Evolutionary conservation across 2,797 vertebrate species (phyloP), one percentile per base, ranked within the genome.

Genomic region (Pampus argenteus): DNA sequence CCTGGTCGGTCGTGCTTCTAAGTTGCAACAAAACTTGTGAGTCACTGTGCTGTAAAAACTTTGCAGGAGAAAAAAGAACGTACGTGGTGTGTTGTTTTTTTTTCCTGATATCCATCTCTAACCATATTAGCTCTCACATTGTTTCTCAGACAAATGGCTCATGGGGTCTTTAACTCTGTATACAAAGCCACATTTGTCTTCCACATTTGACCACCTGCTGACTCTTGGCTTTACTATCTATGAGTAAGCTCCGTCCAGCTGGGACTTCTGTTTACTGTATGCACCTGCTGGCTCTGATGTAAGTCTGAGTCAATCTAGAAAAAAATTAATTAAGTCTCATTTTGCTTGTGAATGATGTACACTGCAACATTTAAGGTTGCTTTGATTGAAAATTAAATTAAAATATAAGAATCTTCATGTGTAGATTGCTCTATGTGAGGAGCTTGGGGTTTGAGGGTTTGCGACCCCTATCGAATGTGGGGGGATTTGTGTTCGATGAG

Each of bases 151-250:
- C 84, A 88, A 89, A 81, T 6, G 36, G 61, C 86, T 86, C 82
- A 69, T 40, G 59, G 59, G 84, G 77, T 83, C 66, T 83, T 86
- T 86, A 87, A 86, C 61, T 64, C 59, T 9, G 36, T 4, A 25
- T 2, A 92, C 89, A 91, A 92, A 90, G 83, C 47, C 60, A 74
- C 83, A 36, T 89, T 91, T 91, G 86, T 92, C 59, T 70, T 78
- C 44, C 48, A 63, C 31, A 22, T 89, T 84, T 70, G 84, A 83
- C 83, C 89, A 90, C 87, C 89, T 91, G 85, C 86, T 88, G 87
- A 88, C 76, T 85, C 83, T 82, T 86, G 83, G 83, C 90, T 86
- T 78, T 79, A 18, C 64, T 66, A 59, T 88, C 74, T 74, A 71
- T 82, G 78, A 81, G 75, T 90, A 78, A 86, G 82, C 66, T 52